Percentiles rank a stretch among this genome's conserved stretches.
Evolutionary conservation across 1,140 invertebrate genomes (phyloP).

Genomic region (Cherax quadricarinatus): DNA sequence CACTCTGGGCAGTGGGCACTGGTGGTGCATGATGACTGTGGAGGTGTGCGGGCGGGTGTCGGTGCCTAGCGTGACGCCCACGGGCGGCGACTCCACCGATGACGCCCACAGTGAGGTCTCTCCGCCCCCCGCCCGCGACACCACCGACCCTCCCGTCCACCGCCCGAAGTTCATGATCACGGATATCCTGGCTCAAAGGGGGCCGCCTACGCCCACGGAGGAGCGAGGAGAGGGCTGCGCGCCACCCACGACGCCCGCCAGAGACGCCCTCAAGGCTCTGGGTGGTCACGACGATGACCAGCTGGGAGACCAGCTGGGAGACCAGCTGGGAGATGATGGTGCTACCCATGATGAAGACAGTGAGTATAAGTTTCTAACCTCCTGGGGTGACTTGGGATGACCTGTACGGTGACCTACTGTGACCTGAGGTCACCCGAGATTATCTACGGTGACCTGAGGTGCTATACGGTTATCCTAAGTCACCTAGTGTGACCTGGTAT

Average conservation of each 20-base stretch:
- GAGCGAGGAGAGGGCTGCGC: constrained; percentile 22
- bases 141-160: constrained; percentile 49
- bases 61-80: constrained; percentile 56
- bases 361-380: constrained; percentile 1
- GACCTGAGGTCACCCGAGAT: background rate
- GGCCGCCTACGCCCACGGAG: constrained; percentile 31
- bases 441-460: background rate
- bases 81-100: constrained; percentile 41
- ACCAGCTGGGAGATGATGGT: constrained; percentile 38
- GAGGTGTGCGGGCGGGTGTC: constrained; percentile 66
- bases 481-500: too few species aligned
- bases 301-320: constrained; percentile 8
- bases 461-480: too few species aligned
- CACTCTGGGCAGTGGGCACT: too few species aligned
- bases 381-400: background rate
- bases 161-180: constrained; percentile 65
- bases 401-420: background rate
- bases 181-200: constrained; percentile 57
- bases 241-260: constrained; percentile 14
- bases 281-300: constrained; percentile 49
- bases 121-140: constrained; percentile 49
- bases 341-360: constrained; percentile 43
- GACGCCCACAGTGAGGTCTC: constrained; percentile 23
- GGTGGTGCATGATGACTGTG: constrained; percentile 67
- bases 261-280: constrained; percentile 31